Evolutionary conservation across 2,888 invertebrate species (phyloP).

Genomic region (Pyralis farinalis): DNA sequence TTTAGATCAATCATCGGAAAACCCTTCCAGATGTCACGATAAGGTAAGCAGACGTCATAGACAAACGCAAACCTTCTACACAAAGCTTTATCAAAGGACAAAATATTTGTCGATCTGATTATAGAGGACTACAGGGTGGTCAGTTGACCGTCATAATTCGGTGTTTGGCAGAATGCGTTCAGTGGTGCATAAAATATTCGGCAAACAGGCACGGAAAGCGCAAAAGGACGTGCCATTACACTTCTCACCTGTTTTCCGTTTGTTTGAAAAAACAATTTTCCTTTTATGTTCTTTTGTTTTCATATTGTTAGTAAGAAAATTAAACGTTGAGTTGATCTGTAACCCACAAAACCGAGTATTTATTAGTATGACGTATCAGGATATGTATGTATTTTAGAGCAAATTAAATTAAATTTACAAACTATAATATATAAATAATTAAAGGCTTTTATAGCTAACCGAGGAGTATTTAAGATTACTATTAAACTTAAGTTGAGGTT

Average conservation of each 20-base stretch:
- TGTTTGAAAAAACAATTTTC: constrained; percentile 20
- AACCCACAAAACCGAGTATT: no score
- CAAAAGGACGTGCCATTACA: constrained; percentile 69
- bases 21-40: constrained; percentile 3
- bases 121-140: constrained; percentile 51
- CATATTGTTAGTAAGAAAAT: background rate
- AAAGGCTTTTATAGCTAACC: no score
- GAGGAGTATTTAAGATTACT: no score
- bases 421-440: no score
- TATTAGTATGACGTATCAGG: no score
- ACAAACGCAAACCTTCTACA: constrained; percentile 14
- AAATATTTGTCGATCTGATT: constrained; percentile 75
- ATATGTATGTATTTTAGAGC: no score
- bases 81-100: constrained; percentile 63
- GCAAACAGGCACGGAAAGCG: constrained; percentile 50
- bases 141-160: constrained; percentile 80
- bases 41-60: constrained; percentile 2
- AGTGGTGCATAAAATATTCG: constrained; percentile 77
- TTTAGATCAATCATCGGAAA: background rate
- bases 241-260: constrained; percentile 58
- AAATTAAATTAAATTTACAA: no score
- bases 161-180: constrained; percentile 56
- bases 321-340: no score
- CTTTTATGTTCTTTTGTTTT: background rate
- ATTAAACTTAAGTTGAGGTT: no score